phyloP scores from a whole-genome alignment of 2,888 invertebrate genomes.

The Hartigia nigra region DNA sequence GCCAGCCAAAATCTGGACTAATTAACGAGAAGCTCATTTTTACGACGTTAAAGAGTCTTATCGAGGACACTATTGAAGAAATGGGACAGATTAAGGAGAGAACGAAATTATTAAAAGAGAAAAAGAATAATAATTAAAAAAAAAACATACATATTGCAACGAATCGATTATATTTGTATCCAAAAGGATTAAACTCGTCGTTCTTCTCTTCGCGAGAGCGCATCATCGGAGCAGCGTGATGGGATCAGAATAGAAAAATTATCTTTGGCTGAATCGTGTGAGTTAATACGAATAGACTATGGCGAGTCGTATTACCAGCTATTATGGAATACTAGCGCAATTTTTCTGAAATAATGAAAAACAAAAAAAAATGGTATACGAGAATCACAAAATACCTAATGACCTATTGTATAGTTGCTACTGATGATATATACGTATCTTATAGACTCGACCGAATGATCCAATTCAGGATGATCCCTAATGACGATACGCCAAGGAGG shows the following conservation, averaged over 20 bases:
- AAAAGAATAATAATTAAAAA: too few relatives aligned
- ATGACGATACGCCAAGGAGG: not conserved
- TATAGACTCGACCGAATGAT: not conserved
- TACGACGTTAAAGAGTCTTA: not conserved
- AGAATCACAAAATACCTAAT: not conserved
- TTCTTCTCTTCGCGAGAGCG: not conserved
- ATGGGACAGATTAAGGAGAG: too few relatives aligned
- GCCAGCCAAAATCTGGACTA: not conserved
- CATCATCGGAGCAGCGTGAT: not conserved
- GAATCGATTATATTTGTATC: not conserved
- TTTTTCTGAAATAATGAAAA: not conserved
- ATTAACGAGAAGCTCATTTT: not conserved
- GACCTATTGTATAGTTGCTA: not conserved
- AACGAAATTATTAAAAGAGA: too few relatives aligned
- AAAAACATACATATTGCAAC: not conserved
- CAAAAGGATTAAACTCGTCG: not conserved
- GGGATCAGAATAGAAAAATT: not conserved
- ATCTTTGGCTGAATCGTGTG: not conserved
- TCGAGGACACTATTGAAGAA: too few relatives aligned
- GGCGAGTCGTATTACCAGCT: not conserved
- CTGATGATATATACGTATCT: not conserved
- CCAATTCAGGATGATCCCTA: not conserved
- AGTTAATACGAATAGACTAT: not conserved
- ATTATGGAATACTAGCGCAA: not conserved
- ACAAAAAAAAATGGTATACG: not conserved